Base-by-base conservation (phyloP, 2,797 vertebrate species). In the Clamator glandarius region DNA sequence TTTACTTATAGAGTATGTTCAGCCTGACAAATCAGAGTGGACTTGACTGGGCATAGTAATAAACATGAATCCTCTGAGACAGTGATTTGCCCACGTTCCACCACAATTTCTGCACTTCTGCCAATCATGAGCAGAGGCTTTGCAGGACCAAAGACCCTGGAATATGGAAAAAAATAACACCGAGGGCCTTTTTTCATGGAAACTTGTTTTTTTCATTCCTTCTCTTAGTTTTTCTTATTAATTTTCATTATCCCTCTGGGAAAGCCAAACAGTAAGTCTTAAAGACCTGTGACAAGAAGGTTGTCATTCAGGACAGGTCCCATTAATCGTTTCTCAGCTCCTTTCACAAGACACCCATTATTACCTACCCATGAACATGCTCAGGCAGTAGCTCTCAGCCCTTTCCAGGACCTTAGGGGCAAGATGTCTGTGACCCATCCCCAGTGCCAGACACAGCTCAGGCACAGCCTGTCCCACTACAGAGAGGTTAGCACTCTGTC, bases 381-480 rank as follows among this genome's bases (percentile, higher is more conserved):
- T 19, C 0, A 2, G 19, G n/a, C 10, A 18, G 20, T 33, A 55
- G 35, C 8, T 81, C 48, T 64, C 28, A 26, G 13, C 10, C 31
- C 8, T 76, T 51, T 57, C 28, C 18, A 55, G 20, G 64, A 31
- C 48, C 17, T 50, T 15, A 24, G 15, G 23, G 15, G 31, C 39
- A 28, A 50, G 41, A 26, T 15, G 24, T 26, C 14, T 52, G 51
- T 41, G 57, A 52, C 8, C 25, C 6, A 5, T 15, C 19, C 9
- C 3, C 33, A 25, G 7, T 44, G 35, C 17, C 55, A 24, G 54
- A 5, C 35, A 33, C 0, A 3, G 31, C 33, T 48, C 29, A n/a
- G 54, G 48, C 7, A 15, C 35, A 29, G 1, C 52, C 19, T 54
- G 3, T 29, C 1, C 1, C 35, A 16, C 25, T 31, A 20, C 0